Evolutionary conservation across 2,797 vertebrate species (phyloP).

Genomic region (Scolopax bukidnonensis): DNA sequence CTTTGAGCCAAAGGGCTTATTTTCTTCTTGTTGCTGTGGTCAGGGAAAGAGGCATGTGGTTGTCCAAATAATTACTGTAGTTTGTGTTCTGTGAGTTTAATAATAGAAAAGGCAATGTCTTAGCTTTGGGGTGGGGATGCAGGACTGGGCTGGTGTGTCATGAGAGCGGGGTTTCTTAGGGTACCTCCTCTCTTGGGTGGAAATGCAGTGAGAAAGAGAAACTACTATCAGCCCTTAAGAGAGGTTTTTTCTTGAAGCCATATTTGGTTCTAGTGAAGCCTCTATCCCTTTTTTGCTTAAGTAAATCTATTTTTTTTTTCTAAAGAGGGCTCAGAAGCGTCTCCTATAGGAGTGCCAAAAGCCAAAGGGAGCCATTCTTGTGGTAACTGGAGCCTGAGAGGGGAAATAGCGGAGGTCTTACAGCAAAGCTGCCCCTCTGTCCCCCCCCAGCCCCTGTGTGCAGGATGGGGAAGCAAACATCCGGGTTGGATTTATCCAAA

Average conservation of each 20-base stretch:
- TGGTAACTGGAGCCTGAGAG: background rate
- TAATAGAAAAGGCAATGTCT: fast-evolving
- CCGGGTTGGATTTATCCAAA: background rate
- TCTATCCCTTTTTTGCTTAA: background rate
- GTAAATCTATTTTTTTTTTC: background rate
- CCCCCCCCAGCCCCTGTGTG: background rate
- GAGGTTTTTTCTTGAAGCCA: background rate
- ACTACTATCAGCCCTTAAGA: fast-evolving
- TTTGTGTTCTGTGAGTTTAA: background rate
- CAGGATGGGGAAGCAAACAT: background rate
- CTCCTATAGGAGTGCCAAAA: background rate
- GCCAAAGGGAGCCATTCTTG: background rate
- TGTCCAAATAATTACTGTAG: background rate
- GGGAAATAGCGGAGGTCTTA: background rate
- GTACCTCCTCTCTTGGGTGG: fast-evolving
- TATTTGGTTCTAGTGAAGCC: background rate
- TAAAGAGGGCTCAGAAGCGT: background rate
- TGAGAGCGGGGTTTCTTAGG: background rate
- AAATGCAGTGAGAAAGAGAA: background rate
- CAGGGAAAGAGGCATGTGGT: background rate
- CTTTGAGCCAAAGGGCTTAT: background rate
- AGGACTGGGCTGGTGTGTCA: fast-evolving
- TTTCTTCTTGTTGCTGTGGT: background rate
- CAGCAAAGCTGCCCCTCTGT: background rate
- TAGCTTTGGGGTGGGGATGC: background rate